Evolutionary conservation across 2,797 vertebrate species (phyloP).

Genomic region (Paedocypris micromegethes): DNA sequence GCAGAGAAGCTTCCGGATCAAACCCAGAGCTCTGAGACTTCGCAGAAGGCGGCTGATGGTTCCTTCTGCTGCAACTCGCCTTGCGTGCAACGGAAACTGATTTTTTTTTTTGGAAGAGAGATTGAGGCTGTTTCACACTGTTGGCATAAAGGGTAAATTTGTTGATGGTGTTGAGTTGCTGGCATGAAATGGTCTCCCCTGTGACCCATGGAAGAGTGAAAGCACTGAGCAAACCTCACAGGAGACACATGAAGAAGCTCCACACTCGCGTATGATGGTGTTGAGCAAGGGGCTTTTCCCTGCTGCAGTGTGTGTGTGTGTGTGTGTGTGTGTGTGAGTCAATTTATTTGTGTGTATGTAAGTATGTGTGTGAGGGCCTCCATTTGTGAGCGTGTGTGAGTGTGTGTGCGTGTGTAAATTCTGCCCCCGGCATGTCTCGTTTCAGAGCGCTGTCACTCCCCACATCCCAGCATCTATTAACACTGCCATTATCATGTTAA

Average conservation of each 20-base stretch:
- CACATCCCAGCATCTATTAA: constrained; percentile 99
- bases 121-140: constrained; percentile 3
- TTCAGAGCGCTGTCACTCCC: constrained; percentile 96
- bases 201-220: constrained; percentile 68
- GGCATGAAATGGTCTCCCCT: constrained; percentile 68
- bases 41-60: background rate
- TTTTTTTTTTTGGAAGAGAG: background rate
- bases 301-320: constrained; percentile 51
- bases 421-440: constrained; percentile 94
- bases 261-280: constrained; percentile 73
- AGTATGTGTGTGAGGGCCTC: too few relatives aligned
- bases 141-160: constrained; percentile 50
- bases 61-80: too few relatives aligned
- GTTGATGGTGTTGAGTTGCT: constrained; percentile 66
- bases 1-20: background rate
- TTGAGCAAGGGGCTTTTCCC: constrained; percentile 73
- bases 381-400: constrained; percentile 18
- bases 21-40: too few relatives aligned
- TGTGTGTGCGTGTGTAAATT: constrained; percentile 41
- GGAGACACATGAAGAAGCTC: constrained; percentile 67
- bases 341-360: constrained; percentile 37
- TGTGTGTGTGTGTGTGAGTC: constrained; percentile 35
- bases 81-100: background rate
- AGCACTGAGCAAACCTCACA: constrained; percentile 69
- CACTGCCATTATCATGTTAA: constrained; percentile 99